Percentiles rank a stretch among this genome's conserved stretches.
Conservation (phyloP, 2,888 invertebrate species). For the Dryococelus australis region DNA sequence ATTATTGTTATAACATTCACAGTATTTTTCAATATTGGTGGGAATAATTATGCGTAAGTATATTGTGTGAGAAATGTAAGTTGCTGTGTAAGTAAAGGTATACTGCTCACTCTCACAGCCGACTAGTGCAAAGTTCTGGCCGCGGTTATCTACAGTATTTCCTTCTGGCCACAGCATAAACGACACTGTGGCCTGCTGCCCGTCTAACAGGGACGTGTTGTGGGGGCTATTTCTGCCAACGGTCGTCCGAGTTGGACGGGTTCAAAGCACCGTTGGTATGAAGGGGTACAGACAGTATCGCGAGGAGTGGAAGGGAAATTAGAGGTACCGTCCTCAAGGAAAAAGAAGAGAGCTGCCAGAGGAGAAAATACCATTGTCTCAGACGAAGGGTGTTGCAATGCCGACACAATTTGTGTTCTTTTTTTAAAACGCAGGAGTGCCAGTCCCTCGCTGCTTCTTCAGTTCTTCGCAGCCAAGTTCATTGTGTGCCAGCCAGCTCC, state of each 20-base stretch:
- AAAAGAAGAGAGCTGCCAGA: neutral
- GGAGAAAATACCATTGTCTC: slow-evolving; percentile 16
- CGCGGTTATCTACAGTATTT: neutral
- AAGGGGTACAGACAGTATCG: neutral
- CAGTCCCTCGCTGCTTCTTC: neutral
- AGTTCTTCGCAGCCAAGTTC: neutral
- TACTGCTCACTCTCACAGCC: too few species aligned
- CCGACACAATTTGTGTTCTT: slow-evolving; percentile 16
- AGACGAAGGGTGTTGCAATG: slow-evolving; percentile 16
- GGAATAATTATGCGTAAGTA: too few species aligned
- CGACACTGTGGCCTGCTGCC: neutral
- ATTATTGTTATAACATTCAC: too few species aligned
- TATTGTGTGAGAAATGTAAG: too few species aligned
- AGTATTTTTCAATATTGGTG: too few species aligned
- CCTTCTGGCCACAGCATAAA: neutral
- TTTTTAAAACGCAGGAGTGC: slow-evolving; percentile 7
- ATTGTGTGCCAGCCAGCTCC: neutral
- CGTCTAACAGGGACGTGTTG: neutral
- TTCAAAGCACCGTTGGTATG: neutral
- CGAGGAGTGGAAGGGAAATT: neutral
- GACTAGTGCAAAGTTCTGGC: too few species aligned
- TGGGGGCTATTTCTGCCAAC: neutral
- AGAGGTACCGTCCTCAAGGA: neutral
- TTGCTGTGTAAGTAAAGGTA: too few species aligned
- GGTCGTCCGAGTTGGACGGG: neutral